Conservation (phyloP, 2,113 vertebrate species). For the Chelonoidis abingdonii region DNA sequence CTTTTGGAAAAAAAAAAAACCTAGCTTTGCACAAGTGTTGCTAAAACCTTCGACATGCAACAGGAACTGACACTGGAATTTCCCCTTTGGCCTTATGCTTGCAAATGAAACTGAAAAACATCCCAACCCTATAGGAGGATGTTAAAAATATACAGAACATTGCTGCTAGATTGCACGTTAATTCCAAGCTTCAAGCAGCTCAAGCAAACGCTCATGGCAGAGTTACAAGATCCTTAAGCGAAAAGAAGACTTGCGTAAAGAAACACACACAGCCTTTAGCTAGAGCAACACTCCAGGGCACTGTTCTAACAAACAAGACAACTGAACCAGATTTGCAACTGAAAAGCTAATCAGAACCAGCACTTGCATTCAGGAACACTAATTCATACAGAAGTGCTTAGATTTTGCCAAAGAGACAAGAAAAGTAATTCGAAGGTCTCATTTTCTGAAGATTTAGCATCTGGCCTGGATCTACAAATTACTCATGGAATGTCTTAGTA, state of each 20-base stretch:
- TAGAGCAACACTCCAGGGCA: neutral
- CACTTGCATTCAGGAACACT: neutral
- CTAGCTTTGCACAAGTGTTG: neutral
- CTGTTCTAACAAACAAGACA: neutral
- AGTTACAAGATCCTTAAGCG: neutral
- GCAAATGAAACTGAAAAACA: neutral
- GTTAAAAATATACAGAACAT: neutral
- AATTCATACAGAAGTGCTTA: neutral
- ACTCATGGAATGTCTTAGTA: neutral
- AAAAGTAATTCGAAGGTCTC: neutral
- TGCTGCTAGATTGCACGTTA: neutral
- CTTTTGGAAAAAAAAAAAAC: neutral
- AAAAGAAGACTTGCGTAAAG: neutral
- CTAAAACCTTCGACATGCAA: neutral
- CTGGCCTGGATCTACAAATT: neutral
- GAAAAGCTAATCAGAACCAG: neutral
- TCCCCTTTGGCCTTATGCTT: neutral
- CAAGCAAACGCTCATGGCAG: neutral
- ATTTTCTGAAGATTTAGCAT: neutral
- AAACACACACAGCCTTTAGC: neutral
- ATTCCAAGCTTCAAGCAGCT: neutral
- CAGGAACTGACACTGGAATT: neutral
- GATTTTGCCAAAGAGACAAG: neutral
- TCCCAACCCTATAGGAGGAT: neutral
- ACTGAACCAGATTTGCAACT: neutral